Conservation (phyloP, 1,140 invertebrate species). For the Cotesia glomerata region DNA sequence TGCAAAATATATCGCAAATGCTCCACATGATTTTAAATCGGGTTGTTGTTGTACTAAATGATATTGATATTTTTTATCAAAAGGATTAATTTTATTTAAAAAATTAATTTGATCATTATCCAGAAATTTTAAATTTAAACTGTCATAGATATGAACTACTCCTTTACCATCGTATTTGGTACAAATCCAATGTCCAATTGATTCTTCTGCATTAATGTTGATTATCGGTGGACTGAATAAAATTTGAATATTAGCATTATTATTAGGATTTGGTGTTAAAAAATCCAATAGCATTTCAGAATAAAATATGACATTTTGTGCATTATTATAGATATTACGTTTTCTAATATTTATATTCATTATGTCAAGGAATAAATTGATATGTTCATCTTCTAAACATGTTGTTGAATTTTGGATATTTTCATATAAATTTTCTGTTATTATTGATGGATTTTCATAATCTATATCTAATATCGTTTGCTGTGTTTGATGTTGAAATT, state of each 20-base stretch:
- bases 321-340: neutral
- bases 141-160: neutral
- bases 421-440: too few species aligned
- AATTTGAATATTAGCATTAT: neutral
- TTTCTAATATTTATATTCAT: too few species aligned
- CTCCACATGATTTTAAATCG: neutral
- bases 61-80: neutral
- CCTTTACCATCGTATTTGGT: neutral
- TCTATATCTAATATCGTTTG: too few species aligned
- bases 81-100: neutral
- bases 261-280: neutral
- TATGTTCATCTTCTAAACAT: too few species aligned
- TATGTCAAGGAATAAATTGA: too few species aligned
- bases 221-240: neutral
- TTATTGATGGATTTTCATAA: too few species aligned
- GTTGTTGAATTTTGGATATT: too few species aligned
- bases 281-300: neutral
- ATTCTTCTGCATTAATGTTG: neutral
- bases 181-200: constrained; percentile 4
- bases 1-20: constrained; percentile 4
- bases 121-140: neutral
- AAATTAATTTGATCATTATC: neutral
- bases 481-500: too few species aligned
- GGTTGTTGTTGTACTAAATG: neutral
- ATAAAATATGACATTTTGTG: neutral